Base-by-base conservation (phyloP, 2,113 vertebrate genomes). In the Heteronetta atricapilla region DNA sequence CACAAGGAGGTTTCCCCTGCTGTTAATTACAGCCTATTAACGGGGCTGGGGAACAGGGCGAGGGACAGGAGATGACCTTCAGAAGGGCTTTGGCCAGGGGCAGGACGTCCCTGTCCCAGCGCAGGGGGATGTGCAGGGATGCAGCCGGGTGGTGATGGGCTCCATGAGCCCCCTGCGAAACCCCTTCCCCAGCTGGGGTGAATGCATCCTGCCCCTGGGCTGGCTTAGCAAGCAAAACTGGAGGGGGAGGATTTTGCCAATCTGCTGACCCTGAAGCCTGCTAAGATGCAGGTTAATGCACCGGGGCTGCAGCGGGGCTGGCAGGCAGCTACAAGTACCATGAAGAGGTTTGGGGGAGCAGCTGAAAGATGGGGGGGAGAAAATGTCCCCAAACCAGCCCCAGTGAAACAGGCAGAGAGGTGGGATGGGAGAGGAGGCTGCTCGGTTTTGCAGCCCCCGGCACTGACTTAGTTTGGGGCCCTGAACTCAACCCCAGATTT, bases 271-370 rank as follows among this genome's bases (percentile, higher is more conserved):
- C 42, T 29, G 50, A 92, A 90, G 67, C 50, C 63, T 17, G 44
- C 22, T 25, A 2, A 58, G 77, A 67, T 5, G 48, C 42, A 79
- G 90, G 80, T 28, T 82, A 34, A 85, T 4, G 74, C 88, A 34
- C 22, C 0, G 36, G 36, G 46, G 31, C 0, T 2, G 38, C 0
- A 0, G 2, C 12, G 4, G n/a, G 59, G 66, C 75, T 50, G 89
- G 29, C 64, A 34, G 79, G 55, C 59, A 13, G 50, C 60, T 62
- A 62, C 40, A 1, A 6, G 6, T 22, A 2, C 1, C 2, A 22
- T 3, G 10, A 17, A 40, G 34, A 59, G 59, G 22, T 79, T 82
- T 44, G 5, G 66, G 79, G 63, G 80, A 73, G 59, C 55, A 62
- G 44, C 40, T 1, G 15, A 40, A 40, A 63, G 29, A 15, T 5